phyloP scores from a whole-genome alignment of 2,888 invertebrate genomes.

The Brachypalpus laphriformis region DNA sequence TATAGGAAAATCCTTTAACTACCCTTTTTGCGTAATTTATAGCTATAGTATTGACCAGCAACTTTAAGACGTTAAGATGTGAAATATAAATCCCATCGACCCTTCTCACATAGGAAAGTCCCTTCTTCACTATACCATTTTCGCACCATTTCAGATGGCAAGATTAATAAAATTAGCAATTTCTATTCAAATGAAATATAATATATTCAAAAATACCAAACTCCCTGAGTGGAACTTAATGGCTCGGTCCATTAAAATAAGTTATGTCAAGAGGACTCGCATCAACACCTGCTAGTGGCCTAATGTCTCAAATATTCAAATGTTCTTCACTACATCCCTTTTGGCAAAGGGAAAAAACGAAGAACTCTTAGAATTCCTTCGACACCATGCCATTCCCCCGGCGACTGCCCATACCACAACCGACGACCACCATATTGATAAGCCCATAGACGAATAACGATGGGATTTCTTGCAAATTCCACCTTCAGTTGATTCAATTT shows the following conservation, averaged over 20 bases:
- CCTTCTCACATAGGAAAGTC: neutral
- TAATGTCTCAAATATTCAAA: slow-evolving; percentile 71
- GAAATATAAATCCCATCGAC: neutral
- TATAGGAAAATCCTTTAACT: too few relatives aligned
- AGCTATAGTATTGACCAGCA: neutral
- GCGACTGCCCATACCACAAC: neutral
- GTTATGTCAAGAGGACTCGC: slow-evolving; percentile 68
- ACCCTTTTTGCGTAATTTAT: neutral
- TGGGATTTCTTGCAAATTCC: slow-evolving; percentile 53
- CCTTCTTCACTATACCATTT: neutral
- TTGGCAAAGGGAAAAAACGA: neutral
- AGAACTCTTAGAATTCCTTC: neutral
- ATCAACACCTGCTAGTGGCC: slow-evolving; percentile 64
- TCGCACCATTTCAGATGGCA: slow-evolving; percentile 39
- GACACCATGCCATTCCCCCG: neutral
- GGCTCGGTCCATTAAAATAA: slow-evolving; percentile 70
- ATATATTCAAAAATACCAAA: slow-evolving; percentile 55
- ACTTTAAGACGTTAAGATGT: neutral
- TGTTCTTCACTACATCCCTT: neutral
- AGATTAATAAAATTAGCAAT: slow-evolving; percentile 69
- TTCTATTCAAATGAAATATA: slow-evolving; percentile 60
- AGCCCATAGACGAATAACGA: slow-evolving; percentile 59
- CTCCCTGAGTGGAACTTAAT: slow-evolving; percentile 54
- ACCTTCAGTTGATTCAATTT: slow-evolving; percentile 72
- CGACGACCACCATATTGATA: slow-evolving; percentile 60